These are phyloP conservation scores for Drosophila picticornis DNA, from an alignment of 2,888 invertebrate genomes.

Conservation along the genomic window DNA sequence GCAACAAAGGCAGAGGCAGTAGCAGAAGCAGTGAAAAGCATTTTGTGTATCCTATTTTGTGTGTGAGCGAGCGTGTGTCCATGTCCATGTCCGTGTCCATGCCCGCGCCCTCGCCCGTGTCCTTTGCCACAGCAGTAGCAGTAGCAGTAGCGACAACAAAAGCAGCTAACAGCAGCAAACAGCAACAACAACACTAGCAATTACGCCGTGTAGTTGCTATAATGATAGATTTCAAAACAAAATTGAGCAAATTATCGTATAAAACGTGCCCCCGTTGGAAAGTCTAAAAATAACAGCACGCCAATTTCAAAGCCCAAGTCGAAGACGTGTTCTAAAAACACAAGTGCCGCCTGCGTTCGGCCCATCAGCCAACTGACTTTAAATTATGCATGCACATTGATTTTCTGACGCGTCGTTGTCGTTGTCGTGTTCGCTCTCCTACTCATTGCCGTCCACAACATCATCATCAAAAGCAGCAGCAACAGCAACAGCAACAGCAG, in stretches of 20 bases:
- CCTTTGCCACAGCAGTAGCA: constrained; percentile 30
- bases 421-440: constrained; percentile 22
- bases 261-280: constrained; percentile 60
- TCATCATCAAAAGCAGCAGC: constrained; percentile 20
- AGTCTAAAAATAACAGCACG: constrained; percentile 66
- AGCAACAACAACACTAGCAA: constrained; percentile 46
- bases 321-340: constrained; percentile 31
- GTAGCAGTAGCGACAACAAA: constrained; percentile 30
- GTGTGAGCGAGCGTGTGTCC: constrained; percentile 64
- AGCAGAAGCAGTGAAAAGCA: constrained; percentile 61
- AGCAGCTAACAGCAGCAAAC: constrained; percentile 30
- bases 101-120: constrained; percentile 36
- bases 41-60: constrained; percentile 78
- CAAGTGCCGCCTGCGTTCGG: constrained; percentile 44
- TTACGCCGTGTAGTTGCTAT: constrained; percentile 66
- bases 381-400: constrained; percentile 80
- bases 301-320: constrained; percentile 15
- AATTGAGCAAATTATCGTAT: constrained; percentile 76
- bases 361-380: constrained; percentile 54
- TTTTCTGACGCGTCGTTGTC: constrained; percentile 59
- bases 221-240: constrained; percentile 77
- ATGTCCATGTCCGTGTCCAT: constrained; percentile 43
- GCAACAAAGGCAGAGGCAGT: constrained; percentile 28
- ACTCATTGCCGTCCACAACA: constrained; percentile 43
- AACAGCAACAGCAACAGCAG: constrained; percentile 14